Base-by-base conservation (phyloP, 2,888 invertebrate species). In the Onthophagus sagittarius region DNA sequence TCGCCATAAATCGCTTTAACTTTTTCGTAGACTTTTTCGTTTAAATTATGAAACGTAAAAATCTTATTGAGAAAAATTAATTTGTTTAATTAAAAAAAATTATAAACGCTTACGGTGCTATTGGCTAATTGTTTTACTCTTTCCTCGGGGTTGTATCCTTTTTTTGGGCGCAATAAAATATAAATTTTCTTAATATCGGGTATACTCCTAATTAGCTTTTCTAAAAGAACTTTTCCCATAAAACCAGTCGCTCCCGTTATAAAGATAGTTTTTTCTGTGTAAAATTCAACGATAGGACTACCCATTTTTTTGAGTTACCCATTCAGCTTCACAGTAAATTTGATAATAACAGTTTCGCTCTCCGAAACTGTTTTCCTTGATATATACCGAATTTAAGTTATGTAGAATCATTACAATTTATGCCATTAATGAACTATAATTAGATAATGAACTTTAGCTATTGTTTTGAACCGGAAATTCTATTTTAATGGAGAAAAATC, bases 201-300 rank as follows among this genome's bases (percentile, higher is more conserved):
- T 78, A 92, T 91, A 75, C 88, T 88, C 74, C 90, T 84, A 0
- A 94, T 84, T 0, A 94, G 83, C 80, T 94, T 94, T 81, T 93
- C 92, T 14, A 94, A 86, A 13, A 94, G 83, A 0, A 93, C 92
- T 83, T 94, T 94, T 5, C 94, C 94, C 85, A 94, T 88, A 79
- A 94, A 94, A 0, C 94, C 94, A 0, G 93, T 92, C 0, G 89
- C 91, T 0, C 94, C 95, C 0, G 94, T 94, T 69, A 95, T 87
- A 79, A 95, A 89, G 0, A 94, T 85, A 0, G 86, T 85, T 77
- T 88, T 87, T 1, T 84, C 85, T 0, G 85, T 85, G 81, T 87
- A 90, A 88, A 88, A 90, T 33, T 33, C 33, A 33, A 7, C 7
- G 33, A 33, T 33, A 7, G 33, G 33, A 33, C 33, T 33, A n/a